Conservation (phyloP, 2,113 vertebrate genomes). For the Gnathonemus longibarbis region DNA sequence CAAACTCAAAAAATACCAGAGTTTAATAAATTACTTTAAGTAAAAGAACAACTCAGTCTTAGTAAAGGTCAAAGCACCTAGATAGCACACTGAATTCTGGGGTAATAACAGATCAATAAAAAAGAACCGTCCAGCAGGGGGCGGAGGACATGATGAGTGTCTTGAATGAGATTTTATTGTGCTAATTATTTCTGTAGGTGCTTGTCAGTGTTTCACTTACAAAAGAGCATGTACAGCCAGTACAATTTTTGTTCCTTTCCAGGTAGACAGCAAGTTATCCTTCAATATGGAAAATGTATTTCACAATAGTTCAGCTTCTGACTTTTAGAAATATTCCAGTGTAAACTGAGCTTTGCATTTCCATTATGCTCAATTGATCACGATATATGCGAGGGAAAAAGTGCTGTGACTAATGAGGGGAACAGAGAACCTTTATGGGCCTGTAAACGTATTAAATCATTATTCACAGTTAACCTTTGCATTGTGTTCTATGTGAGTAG, state of each 20-base stretch:
- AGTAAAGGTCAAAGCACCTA: background rate
- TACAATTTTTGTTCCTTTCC: background rate
- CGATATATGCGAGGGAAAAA: background rate
- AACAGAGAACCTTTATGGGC: background rate
- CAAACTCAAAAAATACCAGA: background rate
- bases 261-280: background rate
- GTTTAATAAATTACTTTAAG: background rate
- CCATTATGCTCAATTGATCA: background rate
- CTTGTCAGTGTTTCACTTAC: background rate
- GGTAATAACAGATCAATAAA: background rate
- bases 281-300: background rate
- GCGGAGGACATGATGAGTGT: background rate
- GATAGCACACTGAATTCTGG: background rate
- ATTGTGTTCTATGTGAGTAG: background rate
- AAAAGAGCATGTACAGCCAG: background rate
- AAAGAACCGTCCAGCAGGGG: background rate
- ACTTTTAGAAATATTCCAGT: background rate
- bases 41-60: background rate
- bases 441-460: conserved; percentile 9
- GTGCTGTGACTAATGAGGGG: background rate
- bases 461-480: conserved; percentile 7
- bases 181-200: background rate
- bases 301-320: background rate
- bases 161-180: background rate
- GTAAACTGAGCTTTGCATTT: background rate